phyloP scores from a whole-genome alignment of 2,888 invertebrate species.

The Drosophila nr. perissopoda region DNA sequence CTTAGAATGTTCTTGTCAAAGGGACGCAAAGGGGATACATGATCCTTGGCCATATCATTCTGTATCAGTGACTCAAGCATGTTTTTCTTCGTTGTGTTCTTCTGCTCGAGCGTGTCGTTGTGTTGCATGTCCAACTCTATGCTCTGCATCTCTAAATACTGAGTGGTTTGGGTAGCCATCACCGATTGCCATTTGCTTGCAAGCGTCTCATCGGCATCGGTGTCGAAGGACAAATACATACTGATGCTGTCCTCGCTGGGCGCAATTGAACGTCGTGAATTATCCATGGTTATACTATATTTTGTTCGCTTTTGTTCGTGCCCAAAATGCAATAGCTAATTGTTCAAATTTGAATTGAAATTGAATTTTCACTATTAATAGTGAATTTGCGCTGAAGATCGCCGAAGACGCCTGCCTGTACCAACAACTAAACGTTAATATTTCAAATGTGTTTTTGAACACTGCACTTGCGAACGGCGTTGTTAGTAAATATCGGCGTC shows the following conservation, averaged over 20 bases:
- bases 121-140: constrained; percentile 42
- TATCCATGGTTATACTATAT: constrained; percentile 54
- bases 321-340: background rate
- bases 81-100: constrained; percentile 28
- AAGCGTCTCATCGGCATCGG: constrained; percentile 72
- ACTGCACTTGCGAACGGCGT: constrained; percentile 41
- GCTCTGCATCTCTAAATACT: constrained; percentile 45
- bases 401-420: constrained; percentile 59
- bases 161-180: constrained; percentile 45
- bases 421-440: constrained; percentile 69
- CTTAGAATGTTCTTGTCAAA: constrained; percentile 74
- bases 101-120: constrained; percentile 66
- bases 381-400: constrained; percentile 18
- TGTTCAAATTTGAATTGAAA: constrained; percentile 4
- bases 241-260: constrained; percentile 65
- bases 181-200: constrained; percentile 71
- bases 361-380: background rate
- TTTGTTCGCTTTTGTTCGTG: background rate
- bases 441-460: constrained; percentile 67
- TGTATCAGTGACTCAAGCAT: constrained; percentile 35
- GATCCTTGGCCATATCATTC: constrained; percentile 35
- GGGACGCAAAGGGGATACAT: constrained; percentile 61
- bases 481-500: constrained; percentile 30
- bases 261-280: constrained; percentile 54
- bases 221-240: constrained; percentile 81